A percentile compares a stretch with the other conserved stretches of the same genome.
Conservation (phyloP, 2,113 vertebrate genomes). For the Antigone vipio region DNA sequence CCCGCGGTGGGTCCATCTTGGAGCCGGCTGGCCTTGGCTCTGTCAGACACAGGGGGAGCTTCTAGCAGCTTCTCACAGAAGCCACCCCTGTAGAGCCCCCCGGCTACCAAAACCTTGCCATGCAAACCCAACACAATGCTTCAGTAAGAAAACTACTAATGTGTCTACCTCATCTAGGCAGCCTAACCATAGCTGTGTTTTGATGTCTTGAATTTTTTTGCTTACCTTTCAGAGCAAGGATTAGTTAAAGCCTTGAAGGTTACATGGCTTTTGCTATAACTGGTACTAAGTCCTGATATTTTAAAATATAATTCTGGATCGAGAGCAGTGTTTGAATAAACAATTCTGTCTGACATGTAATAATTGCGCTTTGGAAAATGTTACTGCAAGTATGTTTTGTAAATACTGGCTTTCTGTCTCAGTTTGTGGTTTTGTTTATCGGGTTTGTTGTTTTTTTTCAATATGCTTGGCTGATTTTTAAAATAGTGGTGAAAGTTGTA, state of each 20-base stretch:
- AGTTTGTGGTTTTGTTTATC: neutral
- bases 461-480: neutral
- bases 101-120: too few relatives aligned
- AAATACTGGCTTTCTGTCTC: neutral
- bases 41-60: too few relatives aligned
- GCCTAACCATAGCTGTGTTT: neutral
- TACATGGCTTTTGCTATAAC: neutral
- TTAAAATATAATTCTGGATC: neutral
- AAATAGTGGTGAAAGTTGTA: neutral
- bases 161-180: neutral
- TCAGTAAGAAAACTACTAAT: neutral
- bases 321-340: neutral
- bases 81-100: too few relatives aligned
- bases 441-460: neutral
- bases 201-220: neutral
- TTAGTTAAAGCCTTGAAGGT: neutral
- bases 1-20: too few relatives aligned
- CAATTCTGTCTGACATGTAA: neutral
- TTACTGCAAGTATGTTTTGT: neutral
- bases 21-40: too few relatives aligned
- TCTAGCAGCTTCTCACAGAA: too few relatives aligned
- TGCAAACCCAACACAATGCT: too few relatives aligned
- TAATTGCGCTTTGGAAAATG: neutral
- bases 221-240: neutral
- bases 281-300: neutral